Conservation (phyloP, 2,888 invertebrate species). For the Trissoscelio sp. region DNA sequence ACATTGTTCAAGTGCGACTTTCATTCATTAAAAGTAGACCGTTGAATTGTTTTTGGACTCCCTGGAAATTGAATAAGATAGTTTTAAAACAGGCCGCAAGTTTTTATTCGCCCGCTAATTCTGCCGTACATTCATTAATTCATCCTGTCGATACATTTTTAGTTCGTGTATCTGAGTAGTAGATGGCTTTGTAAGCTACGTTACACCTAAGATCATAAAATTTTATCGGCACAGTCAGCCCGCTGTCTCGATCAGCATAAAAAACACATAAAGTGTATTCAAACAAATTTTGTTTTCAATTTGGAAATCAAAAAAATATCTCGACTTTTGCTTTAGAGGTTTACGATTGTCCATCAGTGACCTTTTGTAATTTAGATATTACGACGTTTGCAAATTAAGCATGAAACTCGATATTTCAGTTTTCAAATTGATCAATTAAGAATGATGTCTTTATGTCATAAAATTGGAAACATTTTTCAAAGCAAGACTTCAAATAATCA, state of each 20-base stretch:
- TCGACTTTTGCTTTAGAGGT: slow-evolving; percentile 36
- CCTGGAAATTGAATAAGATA: slow-evolving; percentile 16
- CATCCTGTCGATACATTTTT: slow-evolving; percentile 33
- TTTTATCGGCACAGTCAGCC: slow-evolving; percentile 57
- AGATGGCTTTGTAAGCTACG: slow-evolving; percentile 37
- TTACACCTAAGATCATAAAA: slow-evolving; percentile 61
- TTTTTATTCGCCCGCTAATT: slow-evolving; percentile 41
- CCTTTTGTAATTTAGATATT: slow-evolving; percentile 36
- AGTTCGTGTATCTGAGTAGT: slow-evolving; percentile 15
- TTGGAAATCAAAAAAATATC: slow-evolving; percentile 20
- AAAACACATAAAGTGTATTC: slow-evolving; percentile 51
- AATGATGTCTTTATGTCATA: not conserved
- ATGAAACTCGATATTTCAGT: slow-evolving; percentile 19
- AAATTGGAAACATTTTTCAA: slow-evolving; percentile 7
- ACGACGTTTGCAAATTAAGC: slow-evolving; percentile 21
- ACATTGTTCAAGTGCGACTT: no score
- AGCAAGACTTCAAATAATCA: not conserved
- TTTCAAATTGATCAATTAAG: slow-evolving; percentile 17
- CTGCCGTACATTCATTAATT: slow-evolving; percentile 44
- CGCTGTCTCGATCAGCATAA: slow-evolving; percentile 46
- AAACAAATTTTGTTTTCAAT: slow-evolving; percentile 56
- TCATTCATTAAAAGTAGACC: slow-evolving; percentile 7
- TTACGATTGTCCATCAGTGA: slow-evolving; percentile 33
- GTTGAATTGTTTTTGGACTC: slow-evolving; percentile 11
- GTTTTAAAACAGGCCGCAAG: slow-evolving; percentile 11